phyloP scores from a whole-genome alignment of 2,113 vertebrate genomes.

The crab-eating macaque (Macaca fascicularis) region DNA sequence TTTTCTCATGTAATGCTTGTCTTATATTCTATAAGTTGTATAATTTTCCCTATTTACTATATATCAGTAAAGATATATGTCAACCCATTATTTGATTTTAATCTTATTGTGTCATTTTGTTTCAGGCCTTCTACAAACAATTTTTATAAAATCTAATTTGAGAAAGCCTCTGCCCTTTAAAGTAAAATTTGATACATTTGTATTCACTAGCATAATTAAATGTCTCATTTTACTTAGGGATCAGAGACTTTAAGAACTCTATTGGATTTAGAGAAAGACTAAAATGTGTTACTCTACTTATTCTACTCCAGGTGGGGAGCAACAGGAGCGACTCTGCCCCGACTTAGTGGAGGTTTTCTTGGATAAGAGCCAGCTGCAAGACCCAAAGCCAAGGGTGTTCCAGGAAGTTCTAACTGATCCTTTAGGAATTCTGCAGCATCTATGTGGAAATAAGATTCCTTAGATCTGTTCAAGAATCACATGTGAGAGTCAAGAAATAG shows the following conservation, averaged over 20 bases:
- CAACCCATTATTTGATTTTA: neutral
- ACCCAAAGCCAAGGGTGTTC: neutral
- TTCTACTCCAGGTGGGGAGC: neutral
- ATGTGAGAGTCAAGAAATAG: neutral
- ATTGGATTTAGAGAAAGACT: neutral
- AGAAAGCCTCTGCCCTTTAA: neutral
- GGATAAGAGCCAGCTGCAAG: neutral
- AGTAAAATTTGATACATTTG: neutral
- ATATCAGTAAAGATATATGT: neutral
- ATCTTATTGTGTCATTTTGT: neutral
- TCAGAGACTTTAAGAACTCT: neutral
- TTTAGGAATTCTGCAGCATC: neutral
- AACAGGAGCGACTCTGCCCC: neutral
- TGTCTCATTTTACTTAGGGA: neutral
- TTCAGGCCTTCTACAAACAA: neutral
- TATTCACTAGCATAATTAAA: slow-evolving; percentile 1
- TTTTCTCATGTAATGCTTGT: neutral
- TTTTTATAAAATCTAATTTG: neutral
- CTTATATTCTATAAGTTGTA: neutral
- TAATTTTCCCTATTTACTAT: neutral
- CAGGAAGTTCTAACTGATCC: neutral
- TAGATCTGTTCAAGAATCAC: neutral
- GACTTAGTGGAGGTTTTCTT: neutral
- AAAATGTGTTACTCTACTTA: neutral
- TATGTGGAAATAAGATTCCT: neutral